Conservation (phyloP, 2,888 invertebrate species). For the Eubasilissa splendida region DNA sequence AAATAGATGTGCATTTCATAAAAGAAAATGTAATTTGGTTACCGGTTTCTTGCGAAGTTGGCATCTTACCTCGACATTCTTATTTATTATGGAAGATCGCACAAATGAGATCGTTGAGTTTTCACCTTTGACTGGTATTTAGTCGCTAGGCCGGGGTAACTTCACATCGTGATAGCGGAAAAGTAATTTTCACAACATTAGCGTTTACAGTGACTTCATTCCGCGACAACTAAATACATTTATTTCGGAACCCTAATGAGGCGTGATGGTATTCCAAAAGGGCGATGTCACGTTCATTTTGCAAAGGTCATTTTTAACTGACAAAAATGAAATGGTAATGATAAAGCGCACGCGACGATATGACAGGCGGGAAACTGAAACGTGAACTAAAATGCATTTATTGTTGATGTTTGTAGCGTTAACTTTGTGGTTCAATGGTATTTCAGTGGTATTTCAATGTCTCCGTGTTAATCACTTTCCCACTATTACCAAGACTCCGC, state of each 20-base stretch:
- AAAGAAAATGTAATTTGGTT: too few relatives aligned
- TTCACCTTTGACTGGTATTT: constrained; percentile 31
- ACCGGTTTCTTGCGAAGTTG: too few relatives aligned
- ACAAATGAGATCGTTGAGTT: not conserved
- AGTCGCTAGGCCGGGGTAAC: not conserved
- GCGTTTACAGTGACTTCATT: constrained; percentile 5
- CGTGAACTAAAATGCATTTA: too few relatives aligned
- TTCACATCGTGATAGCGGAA: constrained; percentile 22
- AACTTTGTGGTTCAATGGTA: too few relatives aligned
- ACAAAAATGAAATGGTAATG: not conserved
- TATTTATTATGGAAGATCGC: not conserved
- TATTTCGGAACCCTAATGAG: constrained; percentile 27
- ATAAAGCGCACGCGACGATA: too few relatives aligned
- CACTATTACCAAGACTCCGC: too few relatives aligned
- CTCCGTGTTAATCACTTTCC: too few relatives aligned
- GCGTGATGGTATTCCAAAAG: constrained; percentile 40
- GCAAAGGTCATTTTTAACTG: constrained; percentile 28
- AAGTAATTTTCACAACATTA: constrained; percentile 20
- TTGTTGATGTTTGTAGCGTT: too few relatives aligned
- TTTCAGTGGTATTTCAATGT: too few relatives aligned
- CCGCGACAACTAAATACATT: constrained; percentile 8
- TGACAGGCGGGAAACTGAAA: too few relatives aligned
- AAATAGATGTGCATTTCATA: too few relatives aligned
- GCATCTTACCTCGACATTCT: not conserved
- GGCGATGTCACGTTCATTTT: constrained; percentile 7